Conservation (phyloP, 2,797 vertebrate genomes). For the Leptoclinus maculatus region DNA sequence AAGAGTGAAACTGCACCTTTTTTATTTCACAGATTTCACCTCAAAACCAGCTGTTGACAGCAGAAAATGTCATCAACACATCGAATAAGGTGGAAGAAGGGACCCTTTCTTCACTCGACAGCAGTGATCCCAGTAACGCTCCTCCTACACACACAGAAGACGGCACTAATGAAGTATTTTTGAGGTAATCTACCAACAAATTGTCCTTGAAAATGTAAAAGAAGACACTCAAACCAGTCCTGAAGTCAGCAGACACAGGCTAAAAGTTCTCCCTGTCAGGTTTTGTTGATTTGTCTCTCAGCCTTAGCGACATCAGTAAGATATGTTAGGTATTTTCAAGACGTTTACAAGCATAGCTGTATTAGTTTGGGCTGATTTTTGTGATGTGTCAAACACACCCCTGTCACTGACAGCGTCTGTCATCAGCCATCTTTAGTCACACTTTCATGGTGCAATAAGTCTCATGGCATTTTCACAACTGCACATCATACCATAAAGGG, state of each 20-base stretch:
- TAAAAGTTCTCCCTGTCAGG: neutral
- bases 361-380: conserved; percentile 10
- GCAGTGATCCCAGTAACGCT: conserved; percentile 22
- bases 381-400: conserved; percentile 37
- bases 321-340: conserved; percentile 60
- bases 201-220: neutral
- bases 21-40: conserved; percentile 40
- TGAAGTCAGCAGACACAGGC: neutral
- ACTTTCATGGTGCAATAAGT: neutral
- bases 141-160: conserved; percentile 34
- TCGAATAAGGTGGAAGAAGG: conserved; percentile 35
- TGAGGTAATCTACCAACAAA: conserved; percentile 60
- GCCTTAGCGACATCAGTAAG: neutral
- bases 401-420: conserved; percentile 38
- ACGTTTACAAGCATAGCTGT: conserved; percentile 25
- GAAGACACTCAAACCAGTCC: neutral
- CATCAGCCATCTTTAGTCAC: conserved; percentile 7
- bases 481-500: neutral
- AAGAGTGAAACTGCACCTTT: conserved; percentile 3
- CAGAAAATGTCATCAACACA: conserved; percentile 22
- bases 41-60: conserved; percentile 36
- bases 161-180: neutral
- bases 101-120: conserved; percentile 15
- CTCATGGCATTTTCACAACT: neutral
- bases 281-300: neutral